A percentile compares a stretch with the other conserved stretches of the same genome.
Evolutionary conservation across 2,888 invertebrate species (phyloP).

Genomic region (Spodoptera littoralis): DNA sequence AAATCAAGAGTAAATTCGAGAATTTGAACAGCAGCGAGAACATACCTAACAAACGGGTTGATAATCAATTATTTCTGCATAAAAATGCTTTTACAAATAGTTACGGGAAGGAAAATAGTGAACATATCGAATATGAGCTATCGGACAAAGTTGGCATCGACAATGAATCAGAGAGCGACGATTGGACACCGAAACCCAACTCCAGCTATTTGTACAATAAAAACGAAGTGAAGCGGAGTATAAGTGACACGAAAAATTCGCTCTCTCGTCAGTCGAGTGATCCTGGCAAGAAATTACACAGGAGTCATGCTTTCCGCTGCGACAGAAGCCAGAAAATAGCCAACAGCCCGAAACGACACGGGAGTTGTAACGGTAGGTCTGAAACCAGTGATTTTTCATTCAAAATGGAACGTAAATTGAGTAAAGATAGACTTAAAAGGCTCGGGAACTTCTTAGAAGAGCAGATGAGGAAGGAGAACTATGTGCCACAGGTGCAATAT

Average conservation of each 20-base stretch:
- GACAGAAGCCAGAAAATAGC: constrained; percentile 81
- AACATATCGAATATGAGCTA: constrained; percentile 48
- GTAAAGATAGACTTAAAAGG: constrained; percentile 78
- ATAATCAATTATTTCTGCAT: constrained; percentile 57
- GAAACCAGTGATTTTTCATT: constrained; percentile 76
- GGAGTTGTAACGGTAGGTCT: constrained; percentile 78
- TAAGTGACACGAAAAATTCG: constrained; percentile 73
- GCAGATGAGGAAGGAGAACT: constrained; percentile 83
- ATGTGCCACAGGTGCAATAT: constrained; percentile 58
- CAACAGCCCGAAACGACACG: constrained; percentile 73
- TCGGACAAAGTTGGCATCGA: constrained; percentile 50
- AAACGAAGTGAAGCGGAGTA: constrained; percentile 71
- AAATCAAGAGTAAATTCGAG: constrained; percentile 91
- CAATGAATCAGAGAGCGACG: constrained; percentile 63
- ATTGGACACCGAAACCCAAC: constrained; percentile 70
- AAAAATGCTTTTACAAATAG: constrained; percentile 36
- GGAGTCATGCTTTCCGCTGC: constrained; percentile 89
- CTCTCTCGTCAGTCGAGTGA: constrained; percentile 84
- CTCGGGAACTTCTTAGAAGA: constrained; percentile 81
- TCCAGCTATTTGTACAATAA: constrained; percentile 79
- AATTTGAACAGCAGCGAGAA: constrained; percentile 77
- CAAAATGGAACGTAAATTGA: constrained; percentile 79
- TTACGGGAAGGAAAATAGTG: constrained; percentile 55
- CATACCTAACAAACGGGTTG: constrained; percentile 52
- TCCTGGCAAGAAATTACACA: constrained; percentile 87